phyloP scores from a whole-genome alignment of 1,140 invertebrate species.

The Triops cancriformis region DNA sequence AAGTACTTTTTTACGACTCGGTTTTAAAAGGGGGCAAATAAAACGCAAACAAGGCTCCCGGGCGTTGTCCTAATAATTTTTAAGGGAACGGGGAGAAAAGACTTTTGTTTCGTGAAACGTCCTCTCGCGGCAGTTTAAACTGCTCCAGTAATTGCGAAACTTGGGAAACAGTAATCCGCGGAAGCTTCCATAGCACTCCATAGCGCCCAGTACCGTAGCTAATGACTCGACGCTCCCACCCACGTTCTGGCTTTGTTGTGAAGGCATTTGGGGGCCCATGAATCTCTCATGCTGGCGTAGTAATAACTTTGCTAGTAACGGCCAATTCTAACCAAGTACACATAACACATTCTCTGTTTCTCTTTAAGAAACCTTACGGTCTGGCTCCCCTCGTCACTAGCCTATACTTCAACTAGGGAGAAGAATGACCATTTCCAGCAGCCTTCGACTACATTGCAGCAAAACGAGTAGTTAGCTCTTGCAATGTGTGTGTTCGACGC shows the following conservation, averaged over 20 bases:
- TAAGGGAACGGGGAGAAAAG: not conserved
- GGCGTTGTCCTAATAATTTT: not conserved
- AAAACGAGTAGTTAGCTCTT: not conserved
- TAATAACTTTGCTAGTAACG: not conserved
- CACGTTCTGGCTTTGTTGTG: not conserved
- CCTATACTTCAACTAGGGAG: no score
- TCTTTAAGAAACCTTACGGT: no score
- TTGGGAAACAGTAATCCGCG: not conserved
- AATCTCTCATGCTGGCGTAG: not conserved
- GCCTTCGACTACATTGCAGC: not conserved
- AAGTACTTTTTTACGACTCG: not conserved
- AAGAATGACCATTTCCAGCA: no score
- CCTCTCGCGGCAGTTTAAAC: not conserved
- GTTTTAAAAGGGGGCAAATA: not conserved
- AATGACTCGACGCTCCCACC: not conserved
- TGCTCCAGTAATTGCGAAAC: not conserved
- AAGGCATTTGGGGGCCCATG: not conserved
- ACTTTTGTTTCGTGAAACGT: not conserved
- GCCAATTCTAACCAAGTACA: not conserved
- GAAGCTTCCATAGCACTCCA: not conserved
- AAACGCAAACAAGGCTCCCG: no score
- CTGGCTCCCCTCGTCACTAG: no score
- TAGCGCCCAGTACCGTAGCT: not conserved
- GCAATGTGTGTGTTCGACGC: not conserved
- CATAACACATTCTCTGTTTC: not conserved